A percentile compares a stretch with the other conserved stretches of the same genome.
phyloP scores from a whole-genome alignment of 1,140 invertebrate species.

The Arctopsyche grandis region DNA sequence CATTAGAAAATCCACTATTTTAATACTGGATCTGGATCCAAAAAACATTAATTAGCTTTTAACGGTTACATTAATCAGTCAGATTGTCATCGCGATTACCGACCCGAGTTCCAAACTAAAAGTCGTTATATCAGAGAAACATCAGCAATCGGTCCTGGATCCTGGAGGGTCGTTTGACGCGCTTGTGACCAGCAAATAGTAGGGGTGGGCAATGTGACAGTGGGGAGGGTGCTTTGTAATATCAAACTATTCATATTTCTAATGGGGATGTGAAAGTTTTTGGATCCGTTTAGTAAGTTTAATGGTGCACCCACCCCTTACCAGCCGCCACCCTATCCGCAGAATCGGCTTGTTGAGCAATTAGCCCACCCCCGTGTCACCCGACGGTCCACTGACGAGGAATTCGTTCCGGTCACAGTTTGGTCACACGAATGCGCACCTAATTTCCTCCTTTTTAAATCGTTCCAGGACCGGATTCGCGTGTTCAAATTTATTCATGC shows the following conservation, averaged over 20 bases:
- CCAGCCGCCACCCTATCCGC: neutral
- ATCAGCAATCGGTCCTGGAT: neutral
- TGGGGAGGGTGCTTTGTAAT: conserved; percentile 7
- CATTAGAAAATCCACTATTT: too few relatives aligned
- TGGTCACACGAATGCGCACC: conserved; percentile 3
- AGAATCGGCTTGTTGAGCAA: conserved; percentile 19
- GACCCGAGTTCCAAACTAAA: too few relatives aligned
- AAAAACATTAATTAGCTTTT: too few relatives aligned
- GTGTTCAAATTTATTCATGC: too few relatives aligned
- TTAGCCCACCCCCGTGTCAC: conserved; percentile 26
- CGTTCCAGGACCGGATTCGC: too few relatives aligned
- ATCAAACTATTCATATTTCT: conserved; percentile 31
- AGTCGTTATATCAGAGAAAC: neutral
- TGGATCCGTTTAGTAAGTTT: conserved; percentile 24
- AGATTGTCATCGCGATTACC: too few relatives aligned
- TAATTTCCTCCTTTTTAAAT: conserved; percentile 34
- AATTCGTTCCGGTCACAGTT: conserved; percentile 8
- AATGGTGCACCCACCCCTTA: conserved; percentile 9
- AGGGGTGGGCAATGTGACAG: neutral
- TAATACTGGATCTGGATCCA: too few relatives aligned
- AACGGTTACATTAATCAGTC: too few relatives aligned
- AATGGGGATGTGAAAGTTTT: conserved; percentile 36
- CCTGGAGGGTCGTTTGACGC: neutral
- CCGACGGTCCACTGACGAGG: conserved; percentile 10
- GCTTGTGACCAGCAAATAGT: neutral